Percentiles rank a stretch among this genome's conserved stretches.
Evolutionary conservation across 2,113 vertebrate genomes (phyloP).

Genomic region (Lepus americanus): DNA sequence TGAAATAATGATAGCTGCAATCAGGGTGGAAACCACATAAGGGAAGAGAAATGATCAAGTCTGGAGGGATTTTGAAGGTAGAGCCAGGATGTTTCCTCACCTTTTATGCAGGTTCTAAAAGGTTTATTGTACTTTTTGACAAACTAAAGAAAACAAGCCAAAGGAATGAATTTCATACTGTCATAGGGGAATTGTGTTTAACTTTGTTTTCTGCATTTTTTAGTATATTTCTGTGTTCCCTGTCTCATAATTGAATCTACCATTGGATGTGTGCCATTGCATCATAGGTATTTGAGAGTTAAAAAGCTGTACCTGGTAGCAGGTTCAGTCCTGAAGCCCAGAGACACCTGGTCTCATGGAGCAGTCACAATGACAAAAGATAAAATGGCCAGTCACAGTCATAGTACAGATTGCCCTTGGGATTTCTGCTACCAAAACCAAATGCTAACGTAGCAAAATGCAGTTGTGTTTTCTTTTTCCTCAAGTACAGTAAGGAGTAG

Average conservation of each 20-base stretch:
- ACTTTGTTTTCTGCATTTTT: neutral
- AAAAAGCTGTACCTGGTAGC: neutral
- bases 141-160: neutral
- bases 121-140: neutral
- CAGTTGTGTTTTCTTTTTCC: neutral
- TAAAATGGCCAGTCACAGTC: neutral
- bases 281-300: neutral
- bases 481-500: neutral
- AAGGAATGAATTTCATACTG: neutral
- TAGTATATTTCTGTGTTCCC: neutral
- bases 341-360: neutral
- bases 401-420: conserved; percentile 38
- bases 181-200: neutral
- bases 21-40: neutral
- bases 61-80: neutral
- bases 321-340: neutral
- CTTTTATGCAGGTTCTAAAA: neutral
- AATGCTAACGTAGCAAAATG: neutral
- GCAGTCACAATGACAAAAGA: neutral
- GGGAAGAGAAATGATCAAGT: neutral
- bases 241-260: neutral
- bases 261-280: conserved; percentile 45
- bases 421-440: neutral
- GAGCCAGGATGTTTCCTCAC: neutral
- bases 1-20: neutral